Conservation (phyloP, 2,888 invertebrate genomes). For the Meghimatium bilineatum region DNA sequence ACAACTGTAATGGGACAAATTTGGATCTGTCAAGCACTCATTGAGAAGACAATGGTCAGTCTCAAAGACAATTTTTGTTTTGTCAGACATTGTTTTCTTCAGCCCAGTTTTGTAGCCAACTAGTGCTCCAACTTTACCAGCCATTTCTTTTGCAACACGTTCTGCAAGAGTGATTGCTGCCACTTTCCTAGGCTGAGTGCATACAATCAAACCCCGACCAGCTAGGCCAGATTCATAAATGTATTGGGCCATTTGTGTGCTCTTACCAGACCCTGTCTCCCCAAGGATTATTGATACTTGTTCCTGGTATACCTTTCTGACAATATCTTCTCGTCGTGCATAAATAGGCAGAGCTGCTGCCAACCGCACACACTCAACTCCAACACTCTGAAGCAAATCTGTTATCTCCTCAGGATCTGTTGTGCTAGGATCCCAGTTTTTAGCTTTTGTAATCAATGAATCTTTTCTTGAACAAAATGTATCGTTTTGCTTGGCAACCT, state of each 20-base stretch:
- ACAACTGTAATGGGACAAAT: constrained; percentile 61
- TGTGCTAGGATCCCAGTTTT: constrained; percentile 13
- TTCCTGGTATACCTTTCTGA: constrained; percentile 61
- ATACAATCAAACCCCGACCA: constrained; percentile 66
- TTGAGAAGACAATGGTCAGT: constrained; percentile 76
- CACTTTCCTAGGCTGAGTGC: constrained; percentile 77
- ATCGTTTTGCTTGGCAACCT: constrained; percentile 57
- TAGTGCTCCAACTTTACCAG: constrained; percentile 63
- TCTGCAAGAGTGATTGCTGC: constrained; percentile 75
- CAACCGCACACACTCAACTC: constrained; percentile 63
- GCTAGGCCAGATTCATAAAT: constrained; percentile 67
- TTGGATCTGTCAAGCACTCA: constrained; percentile 68
- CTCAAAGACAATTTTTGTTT: constrained; percentile 72
- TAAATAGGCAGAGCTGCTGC: constrained; percentile 70
- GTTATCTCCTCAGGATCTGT: constrained; percentile 39
- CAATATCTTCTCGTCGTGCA: constrained; percentile 64
- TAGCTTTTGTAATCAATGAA: constrained; percentile 50
- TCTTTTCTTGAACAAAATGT: constrained; percentile 57
- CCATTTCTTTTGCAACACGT: constrained; percentile 74
- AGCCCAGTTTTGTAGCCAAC: constrained; percentile 73
- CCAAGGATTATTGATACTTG: constrained; percentile 73
- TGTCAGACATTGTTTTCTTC: constrained; percentile 51
- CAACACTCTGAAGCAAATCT: constrained; percentile 56
- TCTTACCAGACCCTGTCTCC: constrained; percentile 78
- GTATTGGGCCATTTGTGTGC: constrained; percentile 77